Evolutionary conservation across 2,888 invertebrate species (phyloP).

Genomic region (Mythimna albipuncta): DNA sequence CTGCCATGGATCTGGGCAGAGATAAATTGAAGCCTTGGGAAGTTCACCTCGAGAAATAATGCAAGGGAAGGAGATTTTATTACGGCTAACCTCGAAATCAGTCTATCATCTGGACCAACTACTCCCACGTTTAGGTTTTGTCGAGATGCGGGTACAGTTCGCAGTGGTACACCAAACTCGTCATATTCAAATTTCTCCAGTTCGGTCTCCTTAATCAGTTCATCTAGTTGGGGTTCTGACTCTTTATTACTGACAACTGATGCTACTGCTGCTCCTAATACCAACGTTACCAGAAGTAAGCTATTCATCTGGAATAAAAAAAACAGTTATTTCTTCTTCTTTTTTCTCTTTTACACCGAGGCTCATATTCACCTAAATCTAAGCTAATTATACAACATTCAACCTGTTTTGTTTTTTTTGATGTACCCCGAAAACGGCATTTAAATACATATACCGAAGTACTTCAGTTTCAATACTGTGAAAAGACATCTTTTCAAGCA

Average conservation of each 20-base stretch:
- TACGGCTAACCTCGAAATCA: conserved; percentile 16
- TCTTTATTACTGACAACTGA: conserved; percentile 1
- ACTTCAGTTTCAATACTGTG: no score
- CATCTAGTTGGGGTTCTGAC: background rate
- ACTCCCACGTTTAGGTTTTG: conserved; percentile 20
- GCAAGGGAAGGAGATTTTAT: no score
- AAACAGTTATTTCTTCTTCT: background rate
- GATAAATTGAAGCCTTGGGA: no score
- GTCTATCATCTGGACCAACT: conserved; percentile 18
- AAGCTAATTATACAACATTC: no score
- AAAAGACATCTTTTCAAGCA: no score
- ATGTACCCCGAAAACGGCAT: no score
- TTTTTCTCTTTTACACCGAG: background rate
- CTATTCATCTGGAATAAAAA: conserved; percentile 35
- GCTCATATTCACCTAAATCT: no score
- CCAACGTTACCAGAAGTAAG: conserved; percentile 15
- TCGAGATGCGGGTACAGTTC: conserved; percentile 8
- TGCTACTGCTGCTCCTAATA: conserved; percentile 17
- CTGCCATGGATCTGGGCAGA: no score
- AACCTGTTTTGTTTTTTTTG: no score
- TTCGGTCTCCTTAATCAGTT: background rate
- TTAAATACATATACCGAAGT: no score
- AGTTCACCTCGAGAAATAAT: no score
- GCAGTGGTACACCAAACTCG: conserved; percentile 20
- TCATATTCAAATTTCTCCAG: conserved; percentile 11